Evolutionary conservation across 2,113 vertebrate genomes (phyloP), one percentile per base, ranked within the genome.

Genomic region (Xenus cinereus): DNA sequence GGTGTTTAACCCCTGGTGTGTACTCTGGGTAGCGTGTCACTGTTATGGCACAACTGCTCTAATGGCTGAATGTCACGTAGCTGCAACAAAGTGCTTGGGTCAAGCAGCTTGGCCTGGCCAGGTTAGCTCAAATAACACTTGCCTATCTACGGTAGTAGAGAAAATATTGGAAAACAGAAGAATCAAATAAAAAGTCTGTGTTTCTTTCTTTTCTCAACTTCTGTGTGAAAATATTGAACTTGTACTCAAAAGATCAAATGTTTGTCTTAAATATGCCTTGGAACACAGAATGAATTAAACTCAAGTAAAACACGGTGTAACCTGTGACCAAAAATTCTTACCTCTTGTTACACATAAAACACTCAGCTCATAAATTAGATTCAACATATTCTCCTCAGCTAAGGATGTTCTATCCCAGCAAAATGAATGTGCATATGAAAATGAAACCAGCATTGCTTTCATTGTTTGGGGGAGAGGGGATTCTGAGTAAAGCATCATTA

Each of bases 241-340:
- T 0, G 0, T 56, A 56, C 28, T 80, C 33, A 46, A 20, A 54
- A 80, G 51, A 76, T 82, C 13, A 64, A 84, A 35, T 51, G n/a
- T 90, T 88, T 90, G 41, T 80, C n/a, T 86, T 93, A 74, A 71
- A 73, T 66, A 76, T 5, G 17, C 41, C 14, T 93, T 89, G 80
- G 41, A 68, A 68, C 3, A 68, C n/a, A 72, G 51, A 66, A 76
- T 62, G 37, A 74, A 51, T 77, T 57, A 59, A 75, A 63, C 26
- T 66, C 20, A 35, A 17, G 59, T 83, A 66, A 66, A 77, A 84
- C 12, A 16, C 37, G 26, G 9, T 37, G 6, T 83, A 83, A 50
- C 37, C 33, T 84, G 28, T 68, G 37, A 43, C 66, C 46, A 84
- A 45, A 63, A 86, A 15, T 80, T 75, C 9, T 60, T 87, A 48